A percentile compares a stretch with the other conserved stretches of the same genome.
These are phyloP conservation scores for Drosophila pachea DNA, from an alignment of 1,140 invertebrate species.

Conservation along the genomic window DNA sequence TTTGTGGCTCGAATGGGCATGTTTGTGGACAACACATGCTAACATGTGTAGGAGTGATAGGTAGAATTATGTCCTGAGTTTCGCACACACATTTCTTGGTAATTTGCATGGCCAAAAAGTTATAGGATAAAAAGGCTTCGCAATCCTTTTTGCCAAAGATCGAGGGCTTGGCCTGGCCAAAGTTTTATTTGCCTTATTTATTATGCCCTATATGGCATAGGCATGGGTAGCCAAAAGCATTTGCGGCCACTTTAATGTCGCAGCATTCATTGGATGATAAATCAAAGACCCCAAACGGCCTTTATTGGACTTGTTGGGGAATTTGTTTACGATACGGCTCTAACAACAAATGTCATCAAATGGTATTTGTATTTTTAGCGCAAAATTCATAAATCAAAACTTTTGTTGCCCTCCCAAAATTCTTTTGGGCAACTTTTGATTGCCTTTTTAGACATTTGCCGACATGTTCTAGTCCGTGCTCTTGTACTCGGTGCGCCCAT, in stretches of 20 bases:
- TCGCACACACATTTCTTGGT: conserved; percentile 28
- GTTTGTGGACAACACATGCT: conserved; percentile 38
- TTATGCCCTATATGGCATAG: conserved; percentile 62
- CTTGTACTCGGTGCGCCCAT: not conserved
- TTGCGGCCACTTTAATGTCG: conserved; percentile 55
- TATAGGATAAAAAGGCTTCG: conserved; percentile 29
- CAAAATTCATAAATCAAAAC: conserved; percentile 75
- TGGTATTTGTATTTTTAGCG: conserved; percentile 74
- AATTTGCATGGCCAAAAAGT: conserved; percentile 51
- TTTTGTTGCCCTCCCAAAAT: conserved; percentile 47
- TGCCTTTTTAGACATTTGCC: conserved; percentile 55
- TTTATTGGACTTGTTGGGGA: conserved; percentile 74
- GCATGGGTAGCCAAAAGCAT: conserved; percentile 33
- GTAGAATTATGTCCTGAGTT: not conserved
- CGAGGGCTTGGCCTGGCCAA: conserved; percentile 35
- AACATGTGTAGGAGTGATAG: conserved; percentile 11
- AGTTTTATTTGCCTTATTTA: conserved; percentile 64
- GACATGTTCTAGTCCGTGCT: conserved; percentile 2
- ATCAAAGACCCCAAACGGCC: conserved; percentile 48
- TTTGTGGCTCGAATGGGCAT: conserved; percentile 27
- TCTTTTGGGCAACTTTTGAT: conserved; percentile 65
- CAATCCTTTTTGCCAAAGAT: conserved; percentile 32
- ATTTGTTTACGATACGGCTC: conserved; percentile 50
- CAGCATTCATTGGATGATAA: conserved; percentile 36
- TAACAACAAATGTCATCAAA: conserved; percentile 65